phyloP scores from a whole-genome alignment of 2,888 invertebrate species.

The Chrysolina americana region DNA sequence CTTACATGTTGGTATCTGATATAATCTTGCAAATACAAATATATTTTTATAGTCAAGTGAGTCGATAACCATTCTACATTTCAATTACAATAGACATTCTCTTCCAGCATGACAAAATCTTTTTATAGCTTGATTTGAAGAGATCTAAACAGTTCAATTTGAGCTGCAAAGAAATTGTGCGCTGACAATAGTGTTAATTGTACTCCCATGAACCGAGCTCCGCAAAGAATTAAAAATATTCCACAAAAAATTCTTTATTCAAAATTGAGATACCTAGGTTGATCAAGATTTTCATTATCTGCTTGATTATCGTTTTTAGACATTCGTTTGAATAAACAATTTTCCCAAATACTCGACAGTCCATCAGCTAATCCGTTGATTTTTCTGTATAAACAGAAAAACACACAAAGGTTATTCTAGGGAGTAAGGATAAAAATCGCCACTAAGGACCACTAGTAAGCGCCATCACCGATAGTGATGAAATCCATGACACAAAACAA shows the following conservation, averaged over 20 bases:
- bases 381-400: conserved; percentile 70
- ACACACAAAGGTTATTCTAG: conserved; percentile 31
- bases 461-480: background rate
- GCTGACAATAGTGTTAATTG: no score
- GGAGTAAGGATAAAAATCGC: background rate
- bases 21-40: no score
- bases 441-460: conserved; percentile 1
- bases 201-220: conserved; percentile 1
- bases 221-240: background rate
- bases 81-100: no score
- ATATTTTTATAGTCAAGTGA: no score
- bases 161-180: no score
- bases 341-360: conserved; percentile 78
- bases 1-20: no score
- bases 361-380: conserved; percentile 82
- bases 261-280: conserved; percentile 70
- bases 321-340: conserved; percentile 77
- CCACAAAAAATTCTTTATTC: conserved; percentile 30
- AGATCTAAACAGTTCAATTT: no score
- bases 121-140: no score
- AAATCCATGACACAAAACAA: background rate
- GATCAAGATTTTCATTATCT: conserved; percentile 71
- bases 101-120: no score
- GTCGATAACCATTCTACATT: no score
- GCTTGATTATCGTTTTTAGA: conserved; percentile 68